Percentiles rank a stretch among this genome's conserved stretches.
These are phyloP conservation scores for Typhlichthys subterraneus DNA, from an alignment of 2,797 vertebrate species.

Conservation along the genomic window DNA sequence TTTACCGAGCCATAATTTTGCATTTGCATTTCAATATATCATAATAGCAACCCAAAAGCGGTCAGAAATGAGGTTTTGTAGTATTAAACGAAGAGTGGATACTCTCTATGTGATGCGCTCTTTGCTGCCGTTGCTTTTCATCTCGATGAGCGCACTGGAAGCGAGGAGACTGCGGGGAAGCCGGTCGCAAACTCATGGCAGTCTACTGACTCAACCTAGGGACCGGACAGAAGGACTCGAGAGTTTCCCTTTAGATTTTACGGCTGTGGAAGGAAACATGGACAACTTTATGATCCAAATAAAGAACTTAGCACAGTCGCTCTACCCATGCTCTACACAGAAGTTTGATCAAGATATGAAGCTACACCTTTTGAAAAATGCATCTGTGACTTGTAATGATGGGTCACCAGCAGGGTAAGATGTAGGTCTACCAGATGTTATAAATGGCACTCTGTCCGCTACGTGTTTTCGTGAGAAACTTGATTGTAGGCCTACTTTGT, in stretches of 20 bases:
- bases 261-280: conserved; percentile 95
- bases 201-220: conserved; percentile 61
- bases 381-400: conserved; percentile 92
- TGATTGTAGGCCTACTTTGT: too few species aligned
- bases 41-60: conserved; percentile 3
- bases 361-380: conserved; percentile 86
- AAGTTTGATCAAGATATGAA: conserved; percentile 90
- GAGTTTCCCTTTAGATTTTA: conserved; percentile 97
- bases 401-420: conserved; percentile 92
- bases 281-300: conserved; percentile 96
- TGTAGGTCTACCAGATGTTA: too few species aligned
- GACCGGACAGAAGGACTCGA: conserved; percentile 85
- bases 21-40: conserved; percentile 8
- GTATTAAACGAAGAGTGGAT: conserved; percentile 27
- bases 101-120: conserved; percentile 49
- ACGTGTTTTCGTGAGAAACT: too few species aligned
- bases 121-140: conserved; percentile 74
- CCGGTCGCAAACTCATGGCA: conserved; percentile 66
- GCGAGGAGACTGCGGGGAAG: conserved; percentile 70
- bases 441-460: too few species aligned
- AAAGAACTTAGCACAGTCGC: conserved; percentile 93
- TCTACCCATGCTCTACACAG: conserved; percentile 93
- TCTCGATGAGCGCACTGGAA: conserved; percentile 76
- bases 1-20: conserved; percentile 32
- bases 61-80: conserved; percentile 45